Percentiles rank a stretch among this genome's conserved stretches.
Evolutionary conservation across 2,113 vertebrate species (phyloP).

Genomic region (Cavia porcellus): DNA sequence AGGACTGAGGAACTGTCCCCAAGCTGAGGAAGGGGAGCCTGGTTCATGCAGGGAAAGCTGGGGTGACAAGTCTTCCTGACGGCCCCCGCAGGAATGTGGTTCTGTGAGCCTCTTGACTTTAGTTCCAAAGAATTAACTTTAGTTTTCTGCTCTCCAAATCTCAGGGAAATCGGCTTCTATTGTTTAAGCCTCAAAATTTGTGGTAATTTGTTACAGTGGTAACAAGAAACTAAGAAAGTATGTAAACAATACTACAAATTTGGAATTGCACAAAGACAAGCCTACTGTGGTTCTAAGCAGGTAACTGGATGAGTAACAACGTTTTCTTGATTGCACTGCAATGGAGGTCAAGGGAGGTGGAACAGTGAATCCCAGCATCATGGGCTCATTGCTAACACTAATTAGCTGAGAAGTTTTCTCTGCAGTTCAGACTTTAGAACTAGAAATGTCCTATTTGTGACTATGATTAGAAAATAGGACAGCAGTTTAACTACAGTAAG

Average conservation of each 20-base stretch:
- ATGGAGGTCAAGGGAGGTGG: neutral
- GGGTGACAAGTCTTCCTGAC: neutral
- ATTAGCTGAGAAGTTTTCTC: slow-evolving; percentile 35
- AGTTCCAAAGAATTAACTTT: too few species aligned
- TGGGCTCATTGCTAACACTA: slow-evolving; percentile 36
- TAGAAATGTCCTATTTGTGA: slow-evolving; percentile 44
- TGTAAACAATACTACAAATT: neutral
- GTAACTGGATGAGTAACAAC: neutral
- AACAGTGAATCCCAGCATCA: neutral
- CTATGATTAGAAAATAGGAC: slow-evolving; percentile 8
- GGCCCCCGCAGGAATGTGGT: too few species aligned
- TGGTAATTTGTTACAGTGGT: too few species aligned
- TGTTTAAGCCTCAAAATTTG: too few species aligned
- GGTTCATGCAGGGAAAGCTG: neutral
- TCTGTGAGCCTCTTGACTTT: too few species aligned
- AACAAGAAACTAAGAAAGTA: too few species aligned
- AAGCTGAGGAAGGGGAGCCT: neutral
- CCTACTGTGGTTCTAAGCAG: slow-evolving; percentile 21
- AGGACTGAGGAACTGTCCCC: neutral
- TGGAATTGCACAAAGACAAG: slow-evolving; percentile 23
- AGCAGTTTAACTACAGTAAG: slow-evolving; percentile 35
- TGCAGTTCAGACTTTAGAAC: neutral
- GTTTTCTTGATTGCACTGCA: slow-evolving; percentile 14
- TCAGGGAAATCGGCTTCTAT: too few species aligned
- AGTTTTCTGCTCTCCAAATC: too few species aligned